Base-by-base conservation (phyloP, 2,797 vertebrate genomes). In the Falco concolor region DNA sequence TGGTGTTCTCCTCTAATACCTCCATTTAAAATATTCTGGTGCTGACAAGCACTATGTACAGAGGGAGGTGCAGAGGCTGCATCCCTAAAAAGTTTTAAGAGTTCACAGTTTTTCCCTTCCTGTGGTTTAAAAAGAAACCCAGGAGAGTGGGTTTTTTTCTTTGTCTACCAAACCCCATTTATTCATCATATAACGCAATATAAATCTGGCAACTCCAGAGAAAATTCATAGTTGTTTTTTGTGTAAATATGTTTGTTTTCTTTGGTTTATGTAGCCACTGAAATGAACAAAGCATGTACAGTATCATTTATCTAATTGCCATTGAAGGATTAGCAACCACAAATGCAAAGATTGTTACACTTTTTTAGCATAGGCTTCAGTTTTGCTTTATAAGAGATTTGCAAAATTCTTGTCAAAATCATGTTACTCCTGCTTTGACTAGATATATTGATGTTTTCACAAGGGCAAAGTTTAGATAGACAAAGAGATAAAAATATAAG, bases 401-500 rank as follows among this genome's bases (percentile, higher is more conserved):
- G 28, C 49, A 82, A 70, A 93, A 90, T 40, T 93, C n/a, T 57
- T 87, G 50, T 89, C 83, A 92, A 92, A 91, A 95, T 87, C 52
- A 32, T 6, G 3, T 57, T 68, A 73, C 11, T 90, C 32, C 64
- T 94, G 78, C 83, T 97, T 61, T 83, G 68, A 88, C 76, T 94
- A 67, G 57, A 77, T 73, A 67, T 60, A 93, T 88, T 69, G 69
- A 87, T 84, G 92, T 80, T 96, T 95, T 94, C 87, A 88, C 68
- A 90, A 96, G 91, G 64, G 56, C 77, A 89, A 96, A 96, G 89
- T 94, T 96, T 74, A 95, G 67, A 67, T 25, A 74, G 87, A 94
- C 65, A 96, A 73, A 84, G 72, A 96, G 89, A 96, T 94, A 96
- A 96, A 94, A 91, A 91, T 76, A 79, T 87, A 95, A 95, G 92